A percentile compares a stretch with the other conserved stretches of the same genome.
phyloP scores from a whole-genome alignment of 1,140 invertebrate species.

The Zaprionus nigranus region DNA sequence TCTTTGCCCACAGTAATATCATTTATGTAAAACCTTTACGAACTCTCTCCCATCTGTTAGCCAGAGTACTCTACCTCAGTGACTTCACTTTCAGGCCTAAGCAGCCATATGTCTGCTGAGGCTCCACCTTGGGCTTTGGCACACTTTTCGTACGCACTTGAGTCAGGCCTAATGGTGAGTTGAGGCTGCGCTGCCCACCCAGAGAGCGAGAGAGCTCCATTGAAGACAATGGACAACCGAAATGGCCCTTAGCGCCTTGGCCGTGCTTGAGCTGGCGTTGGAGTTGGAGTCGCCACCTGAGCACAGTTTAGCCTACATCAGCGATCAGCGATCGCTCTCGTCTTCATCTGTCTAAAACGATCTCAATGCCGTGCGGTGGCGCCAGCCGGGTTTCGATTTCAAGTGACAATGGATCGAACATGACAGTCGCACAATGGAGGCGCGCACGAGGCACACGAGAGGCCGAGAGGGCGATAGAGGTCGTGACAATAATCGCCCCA shows the following conservation, averaged over 20 bases:
- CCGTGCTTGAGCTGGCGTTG: conserved; percentile 33
- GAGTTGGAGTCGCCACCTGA: conserved; percentile 43
- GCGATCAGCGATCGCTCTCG: conserved; percentile 14
- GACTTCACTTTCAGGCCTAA: conserved; percentile 61
- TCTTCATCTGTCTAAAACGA: conserved; percentile 33
- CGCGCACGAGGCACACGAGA: conserved; percentile 26
- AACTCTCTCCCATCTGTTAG: background rate
- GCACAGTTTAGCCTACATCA: conserved; percentile 66
- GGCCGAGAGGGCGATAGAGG: conserved; percentile 41
- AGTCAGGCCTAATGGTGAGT: conserved; percentile 39
- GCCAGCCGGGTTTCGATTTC: conserved; percentile 59
- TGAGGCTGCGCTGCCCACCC: conserved; percentile 44
- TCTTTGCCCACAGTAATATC: background rate
- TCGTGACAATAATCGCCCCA: conserved; percentile 59
- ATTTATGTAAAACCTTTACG: background rate
- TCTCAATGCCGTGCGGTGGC: conserved; percentile 77
- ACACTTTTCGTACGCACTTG: conserved; percentile 69
- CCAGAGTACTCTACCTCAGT: background rate
- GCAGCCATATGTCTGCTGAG: background rate
- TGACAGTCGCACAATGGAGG: conserved; percentile 56
- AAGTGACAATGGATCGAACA: conserved; percentile 66
- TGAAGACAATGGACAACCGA: conserved; percentile 51
- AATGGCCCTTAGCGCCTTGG: conserved; percentile 44
- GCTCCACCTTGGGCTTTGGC: conserved; percentile 56
- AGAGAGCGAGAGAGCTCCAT: conserved; percentile 59